Evolutionary conservation across 92 coral and sea anemone genomes (phyloP), one percentile per base, ranked within the genome.

Genomic region (Isaurus tuberculatus): DNA sequence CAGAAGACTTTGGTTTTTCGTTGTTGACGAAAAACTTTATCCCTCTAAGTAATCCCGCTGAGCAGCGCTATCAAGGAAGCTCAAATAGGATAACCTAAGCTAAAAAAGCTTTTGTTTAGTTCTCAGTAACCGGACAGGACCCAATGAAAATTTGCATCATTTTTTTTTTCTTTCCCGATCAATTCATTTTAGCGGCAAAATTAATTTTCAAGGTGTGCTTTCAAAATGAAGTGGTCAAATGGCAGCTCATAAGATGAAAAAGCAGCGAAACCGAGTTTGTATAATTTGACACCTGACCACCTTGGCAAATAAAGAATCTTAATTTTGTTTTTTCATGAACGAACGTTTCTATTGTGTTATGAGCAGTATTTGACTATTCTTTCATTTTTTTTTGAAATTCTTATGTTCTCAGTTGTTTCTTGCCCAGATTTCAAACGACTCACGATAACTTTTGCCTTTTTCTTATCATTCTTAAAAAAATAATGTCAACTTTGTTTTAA

Each of bases 21-120:
- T 65, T 53, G 27, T 26, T 40, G 84, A 66, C 75, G 89, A 79
- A 85, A 77, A 57, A 55, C 55, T 31, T 42, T 57, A 36, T 34
- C 55, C 82, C 79, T 70, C 32, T 26, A 30, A 40, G 79, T 37
- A 36, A 75, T 27, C 86, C 69, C 66, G 74, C 79, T 78, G 89
- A 30, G 86, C 75, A 15, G 28, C 33, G 36, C 44, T 77, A 23
- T 25, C 58, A 77, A 61, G 34, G 31, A 23, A 75, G 70, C 69
- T 77, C 58, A 33, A 77, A 57, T 33, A 57, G 70, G 69, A 77
- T n/a, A 58, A 57, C 82, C 34, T 15, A 29, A 57, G 29, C 20
- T 55, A 44, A 57, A n/a, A 77, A 57, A 36, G 82, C 82, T 77
- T 29, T 77, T 77, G 82, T 77, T 77, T 58, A 33, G 33, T 34